phyloP scores from a whole-genome alignment of 1,140 invertebrate species.

The Macrostomum lignano region DNA sequence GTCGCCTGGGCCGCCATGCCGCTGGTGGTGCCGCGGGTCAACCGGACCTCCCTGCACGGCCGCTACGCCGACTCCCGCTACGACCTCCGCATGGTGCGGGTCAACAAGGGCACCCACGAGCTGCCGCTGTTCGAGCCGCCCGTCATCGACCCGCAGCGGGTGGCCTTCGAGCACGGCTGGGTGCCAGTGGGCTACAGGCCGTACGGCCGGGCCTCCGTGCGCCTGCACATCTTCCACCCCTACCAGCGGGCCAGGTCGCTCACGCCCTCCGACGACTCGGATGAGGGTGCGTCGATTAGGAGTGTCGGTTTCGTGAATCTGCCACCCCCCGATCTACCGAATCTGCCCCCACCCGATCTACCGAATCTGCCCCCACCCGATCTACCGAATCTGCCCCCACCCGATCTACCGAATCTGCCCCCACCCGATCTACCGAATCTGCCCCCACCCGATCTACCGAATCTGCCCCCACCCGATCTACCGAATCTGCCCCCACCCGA shows the following conservation, averaged over 20 bases:
- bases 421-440: too few relatives aligned
- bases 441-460: too few relatives aligned
- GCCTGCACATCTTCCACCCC: constrained; percentile 18
- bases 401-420: too few relatives aligned
- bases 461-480: too few relatives aligned
- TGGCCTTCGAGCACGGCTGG: constrained; percentile 12
- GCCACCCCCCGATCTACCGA: too few relatives aligned
- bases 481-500: too few relatives aligned
- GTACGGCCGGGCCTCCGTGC: constrained; percentile 15
- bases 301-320: too few relatives aligned
- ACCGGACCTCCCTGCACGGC: constrained; percentile 2
- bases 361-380: too few relatives aligned
- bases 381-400: too few relatives aligned
- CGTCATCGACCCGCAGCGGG: constrained; percentile 12
- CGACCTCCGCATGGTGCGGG: constrained; percentile 10
- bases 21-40: constrained; percentile 10
- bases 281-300: too few relatives aligned
- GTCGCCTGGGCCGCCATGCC: constrained; percentile 19
- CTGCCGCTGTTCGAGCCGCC: constrained; percentile 17
- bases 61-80: neutral
- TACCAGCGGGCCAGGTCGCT: constrained; percentile 16
- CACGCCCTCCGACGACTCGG: constrained; percentile 19
- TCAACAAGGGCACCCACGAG: constrained; percentile 17
- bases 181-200: constrained; percentile 11
- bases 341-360: too few relatives aligned